Evolutionary conservation across 2,113 vertebrate genomes (phyloP), one percentile per base, ranked within the genome.

Genomic region (Hemiprocne comata): DNA sequence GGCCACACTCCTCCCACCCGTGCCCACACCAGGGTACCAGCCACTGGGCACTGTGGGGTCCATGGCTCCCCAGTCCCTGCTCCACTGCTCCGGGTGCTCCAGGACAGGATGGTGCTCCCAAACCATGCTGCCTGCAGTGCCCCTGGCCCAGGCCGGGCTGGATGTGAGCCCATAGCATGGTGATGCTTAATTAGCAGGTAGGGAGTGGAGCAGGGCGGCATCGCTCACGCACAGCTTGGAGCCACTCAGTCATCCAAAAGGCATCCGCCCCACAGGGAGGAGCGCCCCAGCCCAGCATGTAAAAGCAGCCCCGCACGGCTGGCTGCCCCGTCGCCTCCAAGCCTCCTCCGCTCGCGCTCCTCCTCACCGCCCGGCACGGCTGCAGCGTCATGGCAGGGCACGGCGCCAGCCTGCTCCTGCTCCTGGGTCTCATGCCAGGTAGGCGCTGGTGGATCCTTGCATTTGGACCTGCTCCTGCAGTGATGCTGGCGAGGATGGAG

Each of bases 371-470:
- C 62, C 51, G 16, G 66, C 74, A 93, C 87, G 66, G 93, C 81
- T 24, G 42, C 88, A 79, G 86, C 87, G 85, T 69, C 87, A 98
- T 98, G 97, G 97, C 95, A 95, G 86, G 89, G 90, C 83, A 51
- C 82, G 93, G 97, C 85, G 61, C 65, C 10, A 77, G 95, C 89
- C 95, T 90, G 72, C 89, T 98, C 66, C 95, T 98, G 25, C 96
- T 97, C 13, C 51, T 97, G 92, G 98, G 96, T 91, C 60, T 98
- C 73, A 96, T 96, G 95, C 97, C 98, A 98, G 98, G 98, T 98
- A 98, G 34, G 97, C 15, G 4, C 51, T 7, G 13, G 9, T 6
- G 29, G 60, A 23, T 29, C 44, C 21, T 26, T 5, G 36, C 29
- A 1, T 44, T 31, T 7, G 50, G 36, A 36, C 24, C 28, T 1